These are phyloP conservation scores for Oppia nitens DNA, from an alignment of 1,140 invertebrate species.

Conservation along the genomic window DNA sequence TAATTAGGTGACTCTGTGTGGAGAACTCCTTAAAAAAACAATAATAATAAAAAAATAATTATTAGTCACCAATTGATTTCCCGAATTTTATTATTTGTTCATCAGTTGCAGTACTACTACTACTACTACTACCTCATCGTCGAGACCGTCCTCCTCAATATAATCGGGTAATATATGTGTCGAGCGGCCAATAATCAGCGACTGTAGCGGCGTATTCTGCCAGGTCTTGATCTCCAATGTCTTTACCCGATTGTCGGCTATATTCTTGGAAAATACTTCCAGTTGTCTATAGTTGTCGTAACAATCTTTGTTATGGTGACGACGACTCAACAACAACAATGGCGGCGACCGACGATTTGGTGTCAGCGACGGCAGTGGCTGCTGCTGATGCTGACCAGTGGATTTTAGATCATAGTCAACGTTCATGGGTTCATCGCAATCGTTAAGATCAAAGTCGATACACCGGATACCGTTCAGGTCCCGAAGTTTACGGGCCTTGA, in stretches of 20 bases:
- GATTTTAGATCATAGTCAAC: neutral
- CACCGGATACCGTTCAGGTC: neutral
- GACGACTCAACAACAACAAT: neutral
- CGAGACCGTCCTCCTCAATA: neutral
- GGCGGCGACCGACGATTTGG: neutral
- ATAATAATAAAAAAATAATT: too few relatives aligned
- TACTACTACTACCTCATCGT: neutral
- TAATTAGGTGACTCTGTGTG: neutral
- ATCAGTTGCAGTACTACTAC: too few relatives aligned
- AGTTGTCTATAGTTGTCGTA: neutral
- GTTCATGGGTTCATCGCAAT: neutral
- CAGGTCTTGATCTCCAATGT: conserved; percentile 2
- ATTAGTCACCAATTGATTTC: too few relatives aligned
- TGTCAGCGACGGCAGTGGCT: neutral
- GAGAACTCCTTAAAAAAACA: neutral
- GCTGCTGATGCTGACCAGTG: neutral
- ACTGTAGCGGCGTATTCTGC: conserved; percentile 3
- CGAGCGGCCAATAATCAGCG: conserved; percentile 6
- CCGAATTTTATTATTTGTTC: too few relatives aligned
- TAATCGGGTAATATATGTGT: neutral
- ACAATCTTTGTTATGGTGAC: neutral
- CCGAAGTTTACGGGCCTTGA: neutral
- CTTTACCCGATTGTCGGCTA: neutral
- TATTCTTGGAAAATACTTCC: neutral
- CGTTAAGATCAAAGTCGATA: neutral